Percentiles rank a stretch among this genome's conserved stretches.
Conservation (phyloP, 2,797 vertebrate species). For the Gila robusta region DNA sequence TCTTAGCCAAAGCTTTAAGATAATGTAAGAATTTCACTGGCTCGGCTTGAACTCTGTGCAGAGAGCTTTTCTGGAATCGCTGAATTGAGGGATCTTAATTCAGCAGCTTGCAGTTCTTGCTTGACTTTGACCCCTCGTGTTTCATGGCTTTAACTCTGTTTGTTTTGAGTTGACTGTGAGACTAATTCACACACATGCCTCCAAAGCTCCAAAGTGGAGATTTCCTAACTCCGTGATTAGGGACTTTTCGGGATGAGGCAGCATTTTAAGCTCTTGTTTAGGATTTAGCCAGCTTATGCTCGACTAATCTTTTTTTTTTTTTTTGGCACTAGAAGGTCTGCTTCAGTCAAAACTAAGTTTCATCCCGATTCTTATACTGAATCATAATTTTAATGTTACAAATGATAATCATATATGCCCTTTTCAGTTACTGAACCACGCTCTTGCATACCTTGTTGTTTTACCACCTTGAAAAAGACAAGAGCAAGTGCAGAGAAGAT, state of each 20-base stretch:
- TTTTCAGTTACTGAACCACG: neutral
- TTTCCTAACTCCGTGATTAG: slow-evolving; percentile 62
- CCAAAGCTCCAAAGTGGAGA: slow-evolving; percentile 54
- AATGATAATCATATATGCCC: neutral
- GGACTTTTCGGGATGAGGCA: slow-evolving; percentile 52
- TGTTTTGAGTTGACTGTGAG: slow-evolving; percentile 62
- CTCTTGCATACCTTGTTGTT: neutral
- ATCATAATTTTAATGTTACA: neutral
- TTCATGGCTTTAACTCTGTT: slow-evolving; percentile 56
- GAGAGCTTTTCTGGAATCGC: neutral
- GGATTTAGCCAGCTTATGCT: slow-evolving; percentile 52
- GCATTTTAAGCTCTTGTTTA: slow-evolving; percentile 46
- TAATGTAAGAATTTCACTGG: neutral
- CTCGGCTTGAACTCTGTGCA: neutral
- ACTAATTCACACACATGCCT: slow-evolving; percentile 46
- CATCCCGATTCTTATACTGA: slow-evolving; percentile 74
- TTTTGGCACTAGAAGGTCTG: neutral
- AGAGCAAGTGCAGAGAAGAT: neutral
- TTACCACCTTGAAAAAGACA: neutral
- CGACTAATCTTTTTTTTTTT: slow-evolving; percentile 52
- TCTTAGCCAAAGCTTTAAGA: neutral
- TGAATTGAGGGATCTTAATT: slow-evolving; percentile 20
- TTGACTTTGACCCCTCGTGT: slow-evolving; percentile 27
- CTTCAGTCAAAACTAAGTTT: slow-evolving; percentile 72
- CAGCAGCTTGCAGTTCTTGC: slow-evolving; percentile 49